Base-by-base conservation (phyloP, 2,888 invertebrate species). In the Synergus umbraculus region DNA sequence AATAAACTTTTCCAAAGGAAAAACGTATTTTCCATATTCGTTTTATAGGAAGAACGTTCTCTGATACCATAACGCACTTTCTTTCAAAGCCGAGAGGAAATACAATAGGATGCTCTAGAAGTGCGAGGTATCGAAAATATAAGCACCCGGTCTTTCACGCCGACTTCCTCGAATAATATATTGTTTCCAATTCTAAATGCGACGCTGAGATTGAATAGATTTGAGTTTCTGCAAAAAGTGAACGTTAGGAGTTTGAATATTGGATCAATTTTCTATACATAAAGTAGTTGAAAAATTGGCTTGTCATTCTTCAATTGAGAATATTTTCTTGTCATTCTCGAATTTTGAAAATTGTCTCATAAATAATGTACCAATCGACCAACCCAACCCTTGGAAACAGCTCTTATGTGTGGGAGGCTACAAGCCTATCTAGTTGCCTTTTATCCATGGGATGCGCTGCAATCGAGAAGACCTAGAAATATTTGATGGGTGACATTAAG, bases 1-100 rank as follows among this genome's bases (percentile, higher is more conserved):
- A 64, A 64, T 64, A 41, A 64, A 64, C 15, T 15, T 64, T 37
- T 64, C 41, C 43, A 43, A 66, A 43, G 18, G 43, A 43, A 37
- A 66, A 65, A 65, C 67, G 2, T 67, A 22, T 67, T 46, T 66
- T 9, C 29, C 29, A 49, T 69, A 29, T 69, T 69, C 29, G 46
- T 44, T 69, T 29, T 49, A 46, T 69, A 69, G 9, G 15, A 44
- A 49, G 46, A 29, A 29, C 9, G 13, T 69, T 69, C 15, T 49
- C 69, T 69, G 69, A 49, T 69, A 69, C 46, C 69, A 69, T 69
- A 69, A 69, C 46, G 69, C 69, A 69, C 46, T 69, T 49, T 69
- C 43, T 43, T 66, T 66, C 37, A 66, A 43, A 8, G 66, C 12
- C 10, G 43, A 43, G 43, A 41, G 18, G 4, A 66, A 66, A 66